Conservation (phyloP, 2,888 invertebrate species). For the Furcula furcula region DNA sequence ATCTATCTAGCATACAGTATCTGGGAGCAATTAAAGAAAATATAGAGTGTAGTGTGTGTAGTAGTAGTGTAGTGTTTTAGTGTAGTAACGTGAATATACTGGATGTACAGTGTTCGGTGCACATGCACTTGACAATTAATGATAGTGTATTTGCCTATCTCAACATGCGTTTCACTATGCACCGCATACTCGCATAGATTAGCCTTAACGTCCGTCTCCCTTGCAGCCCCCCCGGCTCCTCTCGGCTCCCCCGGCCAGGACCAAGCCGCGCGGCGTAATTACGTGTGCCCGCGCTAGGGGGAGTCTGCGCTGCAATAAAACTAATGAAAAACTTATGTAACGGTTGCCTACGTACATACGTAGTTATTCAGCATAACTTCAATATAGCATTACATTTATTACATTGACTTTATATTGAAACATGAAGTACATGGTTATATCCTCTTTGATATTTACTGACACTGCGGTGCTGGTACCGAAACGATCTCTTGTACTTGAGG, state of each 20-base stretch:
- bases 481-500: no score
- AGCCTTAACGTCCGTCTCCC: no score
- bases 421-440: no score
- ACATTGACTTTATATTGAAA: no score
- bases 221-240: not conserved
- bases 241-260: not conserved
- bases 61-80: no score
- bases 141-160: not conserved
- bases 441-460: no score
- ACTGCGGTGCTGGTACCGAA: no score
- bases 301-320: not conserved
- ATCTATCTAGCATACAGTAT: no score
- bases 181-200: not conserved
- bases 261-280: not conserved
- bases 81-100: no score
- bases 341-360: not conserved
- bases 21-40: no score
- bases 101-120: not conserved
- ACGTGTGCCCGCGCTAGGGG: not conserved
- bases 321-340: slow-evolving; percentile 1
- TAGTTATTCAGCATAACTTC: not conserved
- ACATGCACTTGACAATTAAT: not conserved
- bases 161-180: not conserved
- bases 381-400: no score
- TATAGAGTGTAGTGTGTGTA: no score